These are phyloP conservation scores for Clytia hemisphaerica DNA, from an alignment of 30 jellyfish, hydroid and myxozoan genomes.

Conservation along the genomic window DNA sequence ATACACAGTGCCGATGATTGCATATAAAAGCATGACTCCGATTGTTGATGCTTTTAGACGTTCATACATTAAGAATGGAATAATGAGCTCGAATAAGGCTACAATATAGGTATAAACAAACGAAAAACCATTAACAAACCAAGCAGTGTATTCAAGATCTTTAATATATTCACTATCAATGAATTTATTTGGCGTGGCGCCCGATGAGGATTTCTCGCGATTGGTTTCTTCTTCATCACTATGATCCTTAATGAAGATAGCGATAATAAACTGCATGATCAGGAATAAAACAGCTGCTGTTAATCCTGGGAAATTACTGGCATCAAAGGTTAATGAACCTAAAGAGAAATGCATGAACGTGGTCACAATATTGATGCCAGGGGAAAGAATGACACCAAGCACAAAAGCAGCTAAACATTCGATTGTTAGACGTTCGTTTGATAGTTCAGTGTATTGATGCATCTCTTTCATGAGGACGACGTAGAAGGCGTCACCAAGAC, in stretches of 20 bases:
- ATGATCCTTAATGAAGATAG: conserved; percentile 8
- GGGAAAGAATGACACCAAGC: conserved; percentile 23
- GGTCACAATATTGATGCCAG: conserved; percentile 22
- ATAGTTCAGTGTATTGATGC: background rate
- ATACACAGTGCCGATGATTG: conserved; percentile 25
- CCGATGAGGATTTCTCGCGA: background rate
- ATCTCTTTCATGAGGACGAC: conserved; percentile 29
- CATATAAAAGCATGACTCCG: conserved; percentile 29
- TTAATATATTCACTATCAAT: no score
- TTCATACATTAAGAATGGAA: conserved; percentile 23
- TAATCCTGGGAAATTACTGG: conserved; percentile 16
- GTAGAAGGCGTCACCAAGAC: conserved; percentile 34
- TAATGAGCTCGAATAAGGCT: conserved; percentile 23
- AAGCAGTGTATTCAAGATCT: no score
- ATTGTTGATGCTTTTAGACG: background rate
- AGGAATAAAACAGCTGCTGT: conserved; percentile 18
- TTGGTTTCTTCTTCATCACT: no score
- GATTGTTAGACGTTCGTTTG: conserved; percentile 16
- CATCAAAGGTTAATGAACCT: conserved; percentile 9
- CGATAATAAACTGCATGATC: conserved; percentile 2
- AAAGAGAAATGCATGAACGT: conserved; percentile 4
- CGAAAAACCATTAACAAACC: conserved; percentile 2
- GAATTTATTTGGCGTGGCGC: no score
- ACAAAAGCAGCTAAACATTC: conserved; percentile 39
- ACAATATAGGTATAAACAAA: conserved; percentile 20